Evolutionary conservation across 2,797 vertebrate species (phyloP), one percentile per base, ranked within the genome.

Genomic region (Allobates femoralis): DNA sequence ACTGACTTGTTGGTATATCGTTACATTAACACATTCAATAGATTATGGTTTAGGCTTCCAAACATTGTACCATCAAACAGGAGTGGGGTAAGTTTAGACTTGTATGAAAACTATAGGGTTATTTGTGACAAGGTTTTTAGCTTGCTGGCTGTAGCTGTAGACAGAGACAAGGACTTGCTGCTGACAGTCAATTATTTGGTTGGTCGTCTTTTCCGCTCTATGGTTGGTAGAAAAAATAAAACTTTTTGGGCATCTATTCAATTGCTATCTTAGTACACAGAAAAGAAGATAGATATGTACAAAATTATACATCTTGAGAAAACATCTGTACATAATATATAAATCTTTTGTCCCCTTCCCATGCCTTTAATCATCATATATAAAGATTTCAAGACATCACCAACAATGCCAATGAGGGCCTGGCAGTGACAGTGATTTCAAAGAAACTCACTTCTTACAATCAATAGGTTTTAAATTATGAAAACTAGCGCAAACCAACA

Each of bases 321-420:
- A 95, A 94, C 88, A 92, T 94, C 93, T 95, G 93, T 95, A 95
- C 95, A 95, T 93, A 94, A 94, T 95, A 95, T 95, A 95, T 94
- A 95, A 95, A 94, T 93, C 92, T 92, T 93, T 95, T 94, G 92
- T 92, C 94, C 93, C 94, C 93, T 93, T 94, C 94, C 92, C 94
- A 92, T 28, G 10, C 46, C 15, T 26, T 76, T 64, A 58, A 14
- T 60, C 30, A 14, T 60, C 30, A 64, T 34, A 53, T 82, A 79
- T 62, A 84, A 87, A 79, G 81, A 51, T 51, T 18, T 53, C 26
- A n/a, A 74, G 8, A 56, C 46, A 71, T 55, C 34, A 28, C 16
- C 14, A 19, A 5, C 18, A 28, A n/a, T 50, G 30, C 46, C 23
- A 30, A 21, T 8, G 5, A 74, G 34, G 55, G 30, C 50, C 2